These are phyloP conservation scores for Oreocharis arfaki DNA, from an alignment of 2,113 vertebrate genomes.

Conservation along the genomic window DNA sequence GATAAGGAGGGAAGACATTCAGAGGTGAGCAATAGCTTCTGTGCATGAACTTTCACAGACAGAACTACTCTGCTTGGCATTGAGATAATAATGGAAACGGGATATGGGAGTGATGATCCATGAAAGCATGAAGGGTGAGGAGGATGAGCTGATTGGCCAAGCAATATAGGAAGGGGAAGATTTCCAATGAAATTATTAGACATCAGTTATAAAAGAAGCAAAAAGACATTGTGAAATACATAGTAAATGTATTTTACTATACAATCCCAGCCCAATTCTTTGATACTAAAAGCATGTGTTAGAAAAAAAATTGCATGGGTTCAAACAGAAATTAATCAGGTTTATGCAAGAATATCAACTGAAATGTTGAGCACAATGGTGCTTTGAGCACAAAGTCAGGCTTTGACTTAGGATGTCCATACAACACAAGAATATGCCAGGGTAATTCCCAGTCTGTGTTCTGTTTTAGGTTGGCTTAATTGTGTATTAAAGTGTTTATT, in stretches of 20 bases:
- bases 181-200: not conserved
- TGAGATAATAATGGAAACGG: not conserved
- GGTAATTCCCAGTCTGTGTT: not conserved
- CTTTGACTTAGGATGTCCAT: not conserved
- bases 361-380: not conserved
- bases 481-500: not conserved
- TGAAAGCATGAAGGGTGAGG: not conserved
- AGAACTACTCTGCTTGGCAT: not conserved
- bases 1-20: not conserved
- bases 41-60: not conserved
- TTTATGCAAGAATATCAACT: not conserved
- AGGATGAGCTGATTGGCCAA: not conserved
- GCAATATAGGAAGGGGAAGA: not conserved
- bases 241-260: not conserved
- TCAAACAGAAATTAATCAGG: not conserved
- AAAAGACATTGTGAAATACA: not conserved
- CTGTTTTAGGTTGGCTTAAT: not conserved
- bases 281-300: not conserved
- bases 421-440: not conserved
- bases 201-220: not conserved
- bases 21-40: not conserved
- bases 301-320: not conserved
- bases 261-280: not conserved
- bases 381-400: not conserved
- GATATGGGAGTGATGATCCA: not conserved